Base-by-base conservation (phyloP, 2,113 vertebrate species). In the Petromus typicus region DNA sequence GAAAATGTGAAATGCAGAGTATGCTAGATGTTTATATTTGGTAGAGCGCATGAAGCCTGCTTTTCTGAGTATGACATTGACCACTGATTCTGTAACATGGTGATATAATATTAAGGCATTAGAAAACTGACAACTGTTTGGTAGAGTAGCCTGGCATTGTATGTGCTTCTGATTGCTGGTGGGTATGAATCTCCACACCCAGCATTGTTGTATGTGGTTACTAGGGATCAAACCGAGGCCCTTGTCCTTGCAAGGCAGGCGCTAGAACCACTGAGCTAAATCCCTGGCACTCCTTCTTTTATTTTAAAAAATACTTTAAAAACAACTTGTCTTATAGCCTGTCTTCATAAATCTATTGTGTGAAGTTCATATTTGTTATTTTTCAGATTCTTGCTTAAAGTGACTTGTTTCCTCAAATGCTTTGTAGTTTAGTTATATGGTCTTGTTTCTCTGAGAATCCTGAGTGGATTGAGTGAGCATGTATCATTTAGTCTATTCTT, bases 261-360 rank as follows among this genome's bases (percentile, higher is more conserved):
- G 48, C 6, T 7, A 10, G 48, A 51, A 51, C 48, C 48, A 51
- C 48, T 51, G 48, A 51, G 48, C 48, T 10, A 51, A 51, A 51
- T 51, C 48, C 48, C 48, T 51, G 10, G 48, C 48, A 51, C 5
- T 10, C 48, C 8, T 83, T 86, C 10, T 37, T 90, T 79, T 54
- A 89, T 40, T 93, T 93, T 12, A 23, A 54, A 79, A 94, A 82
- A 81, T 67, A 81, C 73, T 59, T 92, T 57, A 45, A 94, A 90
- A 48, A 8, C 16, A 27, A 23, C 80, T 63, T 95, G n/a, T 90
- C 18, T 69, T 48, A 48, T 30, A 30, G 13, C 64, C 14, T 66
- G 8, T 90, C 40, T 67, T 87, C 56, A 64, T 86, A 81, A 91
- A 56, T 85, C 59, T 93, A 0, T 75, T 69, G 45, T 20, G 0